A percentile compares a stretch with the other conserved stretches of the same genome.
Evolutionary conservation across 2,888 invertebrate genomes (phyloP).

Genomic region (Reticulitermes lucifugus): DNA sequence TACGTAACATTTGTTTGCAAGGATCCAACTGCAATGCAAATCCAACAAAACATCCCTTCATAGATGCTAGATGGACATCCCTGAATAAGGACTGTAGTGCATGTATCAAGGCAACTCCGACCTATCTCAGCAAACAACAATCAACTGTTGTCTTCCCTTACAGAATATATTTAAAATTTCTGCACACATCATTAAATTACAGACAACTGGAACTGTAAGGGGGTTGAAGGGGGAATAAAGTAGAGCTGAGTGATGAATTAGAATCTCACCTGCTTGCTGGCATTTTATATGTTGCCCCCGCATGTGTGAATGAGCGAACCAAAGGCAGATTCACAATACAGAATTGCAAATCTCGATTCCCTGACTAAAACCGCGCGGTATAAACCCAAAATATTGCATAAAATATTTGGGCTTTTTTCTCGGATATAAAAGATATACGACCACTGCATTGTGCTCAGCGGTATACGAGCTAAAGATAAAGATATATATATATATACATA

Average conservation of each 20-base stretch:
- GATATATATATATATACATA: neutral
- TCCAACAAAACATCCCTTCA: too few relatives aligned
- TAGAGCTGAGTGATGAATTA: conserved; percentile 44
- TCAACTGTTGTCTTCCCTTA: neutral
- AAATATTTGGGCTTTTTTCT: conserved; percentile 24
- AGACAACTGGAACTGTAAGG: conserved; percentile 1
- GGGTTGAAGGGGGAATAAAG: conserved; percentile 33
- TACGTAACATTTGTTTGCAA: too few relatives aligned
- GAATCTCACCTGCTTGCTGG: conserved; percentile 46
- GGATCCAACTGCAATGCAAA: too few relatives aligned
- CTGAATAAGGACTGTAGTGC: neutral
- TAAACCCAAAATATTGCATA: conserved; percentile 35
- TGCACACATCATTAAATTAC: neutral
- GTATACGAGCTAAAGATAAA: conserved; percentile 44
- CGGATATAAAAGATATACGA: conserved; percentile 41
- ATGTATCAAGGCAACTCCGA: neutral
- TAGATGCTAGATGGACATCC: too few relatives aligned
- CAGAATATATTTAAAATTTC: neutral
- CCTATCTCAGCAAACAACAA: conserved; percentile 3
- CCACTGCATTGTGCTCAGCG: conserved; percentile 59
- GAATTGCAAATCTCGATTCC: conserved; percentile 31
- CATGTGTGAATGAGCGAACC: conserved; percentile 19
- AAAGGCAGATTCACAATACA: conserved; percentile 16
- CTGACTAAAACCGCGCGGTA: conserved; percentile 43
- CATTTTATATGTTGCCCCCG: conserved; percentile 42